Evolutionary conservation across 1,140 invertebrate species (phyloP), one percentile per base, ranked within the genome.

Genomic region (Chrysopa pallens): DNA sequence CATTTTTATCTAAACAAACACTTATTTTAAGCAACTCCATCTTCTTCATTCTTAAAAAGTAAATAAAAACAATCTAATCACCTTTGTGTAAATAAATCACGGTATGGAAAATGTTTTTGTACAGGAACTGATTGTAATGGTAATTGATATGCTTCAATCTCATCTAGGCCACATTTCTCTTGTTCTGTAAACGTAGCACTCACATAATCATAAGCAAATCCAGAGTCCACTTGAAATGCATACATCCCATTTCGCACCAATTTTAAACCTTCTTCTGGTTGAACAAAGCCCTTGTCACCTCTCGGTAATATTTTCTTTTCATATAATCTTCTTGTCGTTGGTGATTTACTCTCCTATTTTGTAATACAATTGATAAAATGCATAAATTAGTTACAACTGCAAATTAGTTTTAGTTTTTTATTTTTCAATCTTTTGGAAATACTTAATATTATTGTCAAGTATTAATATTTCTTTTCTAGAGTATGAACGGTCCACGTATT

Each of bases 111-210:
- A 48, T 69, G 66, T 43, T 67, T 68, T 12, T 58, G 52, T 2
- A 72, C 57, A 6, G 69, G 62, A 23, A 72, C 52, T 6, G 64
- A 61, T 31, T 70, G 51, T 56, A 64, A 62, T 15, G 68, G 67
- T 45, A 68, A 48, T 42, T 63, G 62, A 48, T 72, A 73, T 4
- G 69, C 63, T 39, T 66, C 60, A 31, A 74, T 59, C 45, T 70
- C 63, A 53, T 64, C 60, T 8, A 74, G 54, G 1, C 64, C 69
- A 44, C 71, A 74, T 55, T 73, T 74, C 47, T 74, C 72, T 6
- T 58, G 58, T 52, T 74, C 71, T 40, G 56, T 62, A 46, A 67
- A 74, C 1, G 69, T 73, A 45, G 69, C 61, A 48, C 61, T 67
- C 23, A 74, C 70, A 6, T 70, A 59, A 46, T 69, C 64, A 50